A percentile compares a stretch with the other conserved stretches of the same genome.
phyloP scores from a whole-genome alignment of 1,140 invertebrate genomes.

The Chironomus striatipennis region DNA sequence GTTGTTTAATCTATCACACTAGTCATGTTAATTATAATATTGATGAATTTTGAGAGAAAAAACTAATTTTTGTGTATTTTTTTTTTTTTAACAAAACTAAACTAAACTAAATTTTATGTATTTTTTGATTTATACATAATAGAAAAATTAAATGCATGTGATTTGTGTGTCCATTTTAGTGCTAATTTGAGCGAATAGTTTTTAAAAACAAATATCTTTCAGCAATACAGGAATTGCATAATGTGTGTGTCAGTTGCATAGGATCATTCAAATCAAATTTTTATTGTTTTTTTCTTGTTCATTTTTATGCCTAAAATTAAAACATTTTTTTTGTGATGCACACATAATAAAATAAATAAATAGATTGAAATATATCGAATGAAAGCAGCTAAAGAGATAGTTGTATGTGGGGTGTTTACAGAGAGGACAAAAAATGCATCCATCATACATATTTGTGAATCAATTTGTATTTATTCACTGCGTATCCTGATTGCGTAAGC shows the following conservation, averaged over 20 bases:
- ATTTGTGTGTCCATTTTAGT: conserved; percentile 21
- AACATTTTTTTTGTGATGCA: no score
- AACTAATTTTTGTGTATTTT: not conserved
- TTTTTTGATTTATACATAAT: not conserved
- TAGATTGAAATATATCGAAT: not conserved
- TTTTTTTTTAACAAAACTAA: not conserved
- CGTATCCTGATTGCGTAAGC: conserved; percentile 3
- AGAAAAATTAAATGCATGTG: conserved; percentile 16
- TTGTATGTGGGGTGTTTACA: not conserved
- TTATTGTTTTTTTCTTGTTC: no score
- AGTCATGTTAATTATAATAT: conserved; percentile 17
- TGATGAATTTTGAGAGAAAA: not conserved
- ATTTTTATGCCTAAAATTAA: no score
- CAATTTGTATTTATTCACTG: conserved; percentile 11
- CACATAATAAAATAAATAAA: no score
- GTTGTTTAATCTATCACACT: conserved; percentile 23
- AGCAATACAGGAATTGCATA: conserved; percentile 4
- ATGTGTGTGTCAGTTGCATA: not conserved
- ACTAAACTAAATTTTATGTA: conserved; percentile 16
- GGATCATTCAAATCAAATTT: no score
- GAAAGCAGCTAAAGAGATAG: not conserved
- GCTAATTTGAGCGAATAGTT: not conserved
- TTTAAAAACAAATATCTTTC: not conserved
- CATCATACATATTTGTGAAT: conserved; percentile 18
- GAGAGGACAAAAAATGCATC: not conserved